These are phyloP conservation scores for mouse (Mus musculus) DNA, from an alignment of 2,113 vertebrate species.

Conservation along the genomic window GRCm39 chr17:48968501-48969000, in stretches of 20 bases:
- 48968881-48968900: background rate
- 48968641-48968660: background rate
- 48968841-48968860: background rate
- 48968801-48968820: background rate
- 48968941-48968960: background rate
- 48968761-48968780: background rate
- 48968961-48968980: background rate
- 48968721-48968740: background rate
- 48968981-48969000: background rate
- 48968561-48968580: background rate
- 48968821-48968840: background rate
- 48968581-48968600: background rate
- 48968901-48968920: background rate
- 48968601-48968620: background rate
- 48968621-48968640: background rate
- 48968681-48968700: background rate
- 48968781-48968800: background rate
- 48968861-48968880: constrained; percentile 1
- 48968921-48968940: background rate
- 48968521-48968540: background rate
- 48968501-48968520: background rate
- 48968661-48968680: background rate
- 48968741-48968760: background rate
- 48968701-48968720: background rate
- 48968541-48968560: background rate